Base-by-base conservation (phyloP, 30 jellyfish, hydroid and myxozoan genomes). In the Cassiopea xamachana region DNA sequence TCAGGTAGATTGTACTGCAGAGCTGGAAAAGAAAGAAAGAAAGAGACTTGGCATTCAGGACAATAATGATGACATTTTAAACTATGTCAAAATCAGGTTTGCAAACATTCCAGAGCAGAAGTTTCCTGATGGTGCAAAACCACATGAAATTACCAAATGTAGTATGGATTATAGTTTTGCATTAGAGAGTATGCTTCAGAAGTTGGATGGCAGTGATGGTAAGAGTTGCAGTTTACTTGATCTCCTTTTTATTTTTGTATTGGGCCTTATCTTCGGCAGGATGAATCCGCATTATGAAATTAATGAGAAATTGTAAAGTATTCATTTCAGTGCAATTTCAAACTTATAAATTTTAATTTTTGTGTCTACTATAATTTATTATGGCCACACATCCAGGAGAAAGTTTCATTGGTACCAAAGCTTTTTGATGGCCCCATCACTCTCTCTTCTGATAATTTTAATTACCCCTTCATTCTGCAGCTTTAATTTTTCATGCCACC, bases 161-260 rank as follows among this genome's bases (percentile, higher is more conserved):
- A 77, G 89, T 71, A 48, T 91, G 75, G 99, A 95, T 82, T 82
- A 89, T 9, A 89, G 97, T 43, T 87, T 16, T 85, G 89, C 81
- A 2, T 74, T 95, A 10, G 90, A 95, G 78, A 61, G 77, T 15
- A n/a, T 75, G 82, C 70, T 79, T 15, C 59, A 77, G 45, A 58
- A 69, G 27, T 6, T 86, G 45, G 60, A 70, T 2, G 10, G 50
- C 39, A 9, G 39, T 1, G 44, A 88, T 78, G 84, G 87, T 88
- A 62, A 46, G 83, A 46, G 6, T 17, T 7, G n/a, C 3, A 55
- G 12, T 55, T 7, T 67, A 12, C 5, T 15, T 2, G 2, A 27
- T 17, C 9, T 45, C 69, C 2, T 80, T 46, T 89, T 55, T 55
- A 10, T 3, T 55, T 3, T 55, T 55, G 64, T 19, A 2, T 18